Evolutionary conservation across 53 echinoderm and acorn worm species (phyloP).

Genomic region (Echinometra lucunter): DNA sequence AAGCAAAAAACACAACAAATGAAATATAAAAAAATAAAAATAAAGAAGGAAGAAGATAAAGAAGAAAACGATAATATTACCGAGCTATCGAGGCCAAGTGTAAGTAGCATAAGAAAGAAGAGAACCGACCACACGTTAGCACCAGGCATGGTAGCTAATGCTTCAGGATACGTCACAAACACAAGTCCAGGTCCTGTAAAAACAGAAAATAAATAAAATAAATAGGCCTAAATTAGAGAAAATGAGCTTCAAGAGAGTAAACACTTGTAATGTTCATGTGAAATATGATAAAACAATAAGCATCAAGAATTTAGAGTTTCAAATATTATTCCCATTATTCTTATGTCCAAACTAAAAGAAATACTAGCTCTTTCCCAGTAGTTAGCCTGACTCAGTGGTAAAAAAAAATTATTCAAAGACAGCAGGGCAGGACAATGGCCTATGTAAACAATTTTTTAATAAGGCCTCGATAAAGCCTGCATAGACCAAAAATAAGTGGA

Average conservation of each 20-base stretch:
- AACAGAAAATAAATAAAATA: too few relatives aligned
- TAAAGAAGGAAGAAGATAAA: constrained; percentile 68
- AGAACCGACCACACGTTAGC: constrained; percentile 88
- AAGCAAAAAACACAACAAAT: too few relatives aligned
- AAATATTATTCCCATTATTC: background rate
- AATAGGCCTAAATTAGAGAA: background rate
- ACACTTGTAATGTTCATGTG: background rate
- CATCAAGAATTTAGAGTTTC: background rate
- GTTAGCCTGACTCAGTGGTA: background rate
- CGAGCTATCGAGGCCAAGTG: constrained; percentile 95
- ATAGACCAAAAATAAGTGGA: too few relatives aligned
- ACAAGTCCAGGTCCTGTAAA: constrained; percentile 92
- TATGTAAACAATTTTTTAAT: too few relatives aligned
- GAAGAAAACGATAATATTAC: constrained; percentile 62
- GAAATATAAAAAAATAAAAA: background rate
- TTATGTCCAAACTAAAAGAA: background rate
- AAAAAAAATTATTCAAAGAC: too few relatives aligned
- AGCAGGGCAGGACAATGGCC: too few relatives aligned
- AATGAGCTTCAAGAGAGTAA: background rate
- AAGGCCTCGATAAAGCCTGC: too few relatives aligned
- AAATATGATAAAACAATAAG: background rate
- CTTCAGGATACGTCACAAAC: constrained; percentile 96
- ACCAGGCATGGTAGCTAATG: constrained; percentile 95
- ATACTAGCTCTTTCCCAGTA: background rate
- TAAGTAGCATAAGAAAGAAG: constrained; percentile 97